A percentile compares a stretch with the other conserved stretches of the same genome.
Conservation (phyloP, 2,888 invertebrate species). For the Andrena minutula region DNA sequence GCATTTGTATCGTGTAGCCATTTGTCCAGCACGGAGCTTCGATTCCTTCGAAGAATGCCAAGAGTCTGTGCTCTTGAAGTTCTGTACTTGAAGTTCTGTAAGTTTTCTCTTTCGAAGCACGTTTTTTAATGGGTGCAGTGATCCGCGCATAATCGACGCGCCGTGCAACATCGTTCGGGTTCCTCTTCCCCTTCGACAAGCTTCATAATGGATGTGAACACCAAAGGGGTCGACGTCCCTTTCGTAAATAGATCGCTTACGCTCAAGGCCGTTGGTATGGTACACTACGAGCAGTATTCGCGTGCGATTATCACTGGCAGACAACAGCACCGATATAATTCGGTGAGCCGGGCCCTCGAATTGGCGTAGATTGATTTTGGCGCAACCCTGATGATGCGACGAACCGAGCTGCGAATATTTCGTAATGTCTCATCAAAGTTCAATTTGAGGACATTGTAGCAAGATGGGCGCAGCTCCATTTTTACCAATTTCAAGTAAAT, state of each 20-base stretch:
- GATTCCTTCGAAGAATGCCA: too few species aligned
- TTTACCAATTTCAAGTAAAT: too few species aligned
- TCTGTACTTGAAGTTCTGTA: too few species aligned
- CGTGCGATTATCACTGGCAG: constrained; percentile 50
- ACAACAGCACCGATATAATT: constrained; percentile 9
- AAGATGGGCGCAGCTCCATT: too few species aligned
- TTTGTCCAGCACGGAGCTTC: not conserved
- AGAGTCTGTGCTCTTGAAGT: too few species aligned
- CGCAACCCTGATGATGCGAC: not conserved
- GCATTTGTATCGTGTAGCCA: not conserved
- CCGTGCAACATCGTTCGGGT: constrained; percentile 37
- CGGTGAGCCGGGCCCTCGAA: not conserved
- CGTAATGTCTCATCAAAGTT: not conserved
- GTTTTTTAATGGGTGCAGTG: not conserved
- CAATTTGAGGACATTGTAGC: not conserved
- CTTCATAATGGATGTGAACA: constrained; percentile 56
- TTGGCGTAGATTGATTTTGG: constrained; percentile 15
- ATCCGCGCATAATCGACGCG: constrained; percentile 38
- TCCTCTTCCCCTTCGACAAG: constrained; percentile 51
- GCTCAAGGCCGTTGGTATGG: constrained; percentile 79
- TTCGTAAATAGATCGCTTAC: constrained; percentile 82
- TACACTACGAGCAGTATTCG: constrained; percentile 73
- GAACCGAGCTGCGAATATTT: not conserved
- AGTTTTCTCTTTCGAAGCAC: not conserved
- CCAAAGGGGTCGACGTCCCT: constrained; percentile 77